phyloP scores from a whole-genome alignment of 2,888 invertebrate genomes.

The Diploptera punctata region DNA sequence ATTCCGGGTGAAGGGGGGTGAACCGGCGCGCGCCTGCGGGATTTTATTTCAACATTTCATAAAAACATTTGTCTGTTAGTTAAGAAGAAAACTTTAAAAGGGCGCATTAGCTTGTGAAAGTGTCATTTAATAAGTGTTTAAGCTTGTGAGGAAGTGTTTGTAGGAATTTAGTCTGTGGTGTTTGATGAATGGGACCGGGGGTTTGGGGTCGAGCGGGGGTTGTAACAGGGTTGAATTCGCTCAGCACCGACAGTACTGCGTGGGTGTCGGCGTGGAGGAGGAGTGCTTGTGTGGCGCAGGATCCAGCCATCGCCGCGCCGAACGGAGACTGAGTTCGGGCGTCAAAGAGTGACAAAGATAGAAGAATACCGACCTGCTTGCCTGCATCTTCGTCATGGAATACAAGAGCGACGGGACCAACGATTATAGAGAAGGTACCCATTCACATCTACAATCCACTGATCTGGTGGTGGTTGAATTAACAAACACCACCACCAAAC shows the following conservation, averaged over 20 bases:
- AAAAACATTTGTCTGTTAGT: too few species aligned
- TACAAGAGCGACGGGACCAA: constrained; percentile 10
- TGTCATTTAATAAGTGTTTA: too few species aligned
- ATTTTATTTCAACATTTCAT: too few species aligned
- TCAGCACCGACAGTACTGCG: constrained; percentile 26
- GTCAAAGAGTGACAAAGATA: background rate
- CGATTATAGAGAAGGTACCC: constrained; percentile 19
- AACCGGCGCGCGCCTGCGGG: too few species aligned
- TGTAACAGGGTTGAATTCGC: background rate
- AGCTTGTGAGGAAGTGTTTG: too few species aligned
- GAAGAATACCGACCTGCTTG: background rate
- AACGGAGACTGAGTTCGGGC: too few species aligned
- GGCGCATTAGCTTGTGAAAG: too few species aligned
- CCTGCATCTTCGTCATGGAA: constrained; percentile 14
- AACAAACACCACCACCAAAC: background rate
- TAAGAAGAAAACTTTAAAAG: too few species aligned
- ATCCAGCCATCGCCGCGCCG: background rate
- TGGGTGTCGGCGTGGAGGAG: constrained; percentile 36
- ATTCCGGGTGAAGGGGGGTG: too few species aligned
- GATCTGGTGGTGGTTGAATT: background rate
- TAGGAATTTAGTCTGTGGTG: too few species aligned
- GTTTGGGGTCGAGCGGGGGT: background rate
- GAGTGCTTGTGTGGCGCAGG: constrained; percentile 32
- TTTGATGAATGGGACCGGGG: background rate
- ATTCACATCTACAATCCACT: too few species aligned